These are phyloP conservation scores for Anastatus disparis DNA, from an alignment of 1,140 invertebrate species.

Conservation along the genomic window DNA sequence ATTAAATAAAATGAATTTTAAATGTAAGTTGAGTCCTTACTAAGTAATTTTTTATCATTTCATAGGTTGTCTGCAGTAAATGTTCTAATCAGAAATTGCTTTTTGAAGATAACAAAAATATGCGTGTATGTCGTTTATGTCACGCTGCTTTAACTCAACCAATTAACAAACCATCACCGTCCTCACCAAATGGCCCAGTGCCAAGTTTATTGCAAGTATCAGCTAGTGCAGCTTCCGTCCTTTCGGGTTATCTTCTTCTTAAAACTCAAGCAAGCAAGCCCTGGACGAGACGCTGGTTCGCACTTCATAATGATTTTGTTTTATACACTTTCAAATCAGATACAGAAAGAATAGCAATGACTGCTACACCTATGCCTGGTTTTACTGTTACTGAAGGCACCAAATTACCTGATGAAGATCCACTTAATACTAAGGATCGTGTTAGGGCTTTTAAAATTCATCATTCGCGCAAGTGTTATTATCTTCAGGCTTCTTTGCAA, in stretches of 20 bases:
- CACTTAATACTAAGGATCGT: conserved; percentile 60
- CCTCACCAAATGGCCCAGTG: conserved; percentile 58
- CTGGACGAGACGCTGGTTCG: conserved; percentile 72
- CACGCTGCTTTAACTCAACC: conserved; percentile 61
- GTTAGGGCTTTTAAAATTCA: conserved; percentile 70
- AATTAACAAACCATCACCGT: conserved; percentile 56
- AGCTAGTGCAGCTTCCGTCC: conserved; percentile 68
- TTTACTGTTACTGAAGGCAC: conserved; percentile 64
- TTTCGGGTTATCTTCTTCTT: conserved; percentile 71
- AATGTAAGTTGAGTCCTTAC: too few relatives aligned
- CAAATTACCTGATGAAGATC: conserved; percentile 59
- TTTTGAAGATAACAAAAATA: conserved; percentile 73
- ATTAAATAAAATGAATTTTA: neutral
- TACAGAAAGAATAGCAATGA: conserved; percentile 70
- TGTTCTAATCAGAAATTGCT: conserved; percentile 78
- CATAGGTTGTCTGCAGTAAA: conserved; percentile 76
- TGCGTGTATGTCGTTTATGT: conserved; percentile 63
- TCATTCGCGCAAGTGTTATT: conserved; percentile 70
- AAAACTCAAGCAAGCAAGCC: conserved; percentile 70
- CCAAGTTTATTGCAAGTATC: conserved; percentile 68
- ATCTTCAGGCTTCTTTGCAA: conserved; percentile 67
- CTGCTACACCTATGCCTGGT: conserved; percentile 74
- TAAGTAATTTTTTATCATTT: conserved; percentile 32
- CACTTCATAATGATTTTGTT: conserved; percentile 73
- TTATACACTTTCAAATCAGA: conserved; percentile 74